These are phyloP conservation scores for Episyrphus balteatus DNA, from an alignment of 1,140 invertebrate genomes.

Conservation along the genomic window DNA sequence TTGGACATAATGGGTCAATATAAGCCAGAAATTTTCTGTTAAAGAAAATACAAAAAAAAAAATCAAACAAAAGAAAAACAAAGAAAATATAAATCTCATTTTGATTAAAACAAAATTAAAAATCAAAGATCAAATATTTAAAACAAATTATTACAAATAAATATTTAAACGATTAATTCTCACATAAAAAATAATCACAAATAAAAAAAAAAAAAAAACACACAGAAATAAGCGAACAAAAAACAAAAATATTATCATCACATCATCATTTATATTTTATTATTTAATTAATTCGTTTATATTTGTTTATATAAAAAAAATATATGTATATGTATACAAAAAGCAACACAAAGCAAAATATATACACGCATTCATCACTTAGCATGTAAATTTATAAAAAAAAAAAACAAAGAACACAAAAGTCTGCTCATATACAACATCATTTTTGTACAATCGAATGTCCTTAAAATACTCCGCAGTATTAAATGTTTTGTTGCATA, in stretches of 20 bases:
- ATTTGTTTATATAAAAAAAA: too few relatives aligned
- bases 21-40: constrained; percentile 76
- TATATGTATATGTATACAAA: too few relatives aligned
- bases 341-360: too few relatives aligned
- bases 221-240: not conserved
- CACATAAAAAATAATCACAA: not conserved
- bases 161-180: too few relatives aligned
- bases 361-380: too few relatives aligned
- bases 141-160: not conserved
- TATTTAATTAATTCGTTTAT: too few relatives aligned
- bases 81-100: not conserved
- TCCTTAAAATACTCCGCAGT: too few relatives aligned
- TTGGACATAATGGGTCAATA: constrained; percentile 73
- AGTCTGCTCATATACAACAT: not conserved
- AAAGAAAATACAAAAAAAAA: constrained; percentile 30
- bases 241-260: too few relatives aligned
- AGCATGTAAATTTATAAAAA: not conserved
- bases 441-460: too few relatives aligned
- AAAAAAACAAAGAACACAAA: not conserved
- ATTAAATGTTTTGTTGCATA: too few relatives aligned
- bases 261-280: too few relatives aligned
- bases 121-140: not conserved
- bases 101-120: not conserved
- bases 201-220: not conserved
- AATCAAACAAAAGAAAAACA: constrained; percentile 4